These are phyloP conservation scores for Cyclura pinguis DNA, from an alignment of 2,797 vertebrate genomes.

Conservation along the genomic window DNA sequence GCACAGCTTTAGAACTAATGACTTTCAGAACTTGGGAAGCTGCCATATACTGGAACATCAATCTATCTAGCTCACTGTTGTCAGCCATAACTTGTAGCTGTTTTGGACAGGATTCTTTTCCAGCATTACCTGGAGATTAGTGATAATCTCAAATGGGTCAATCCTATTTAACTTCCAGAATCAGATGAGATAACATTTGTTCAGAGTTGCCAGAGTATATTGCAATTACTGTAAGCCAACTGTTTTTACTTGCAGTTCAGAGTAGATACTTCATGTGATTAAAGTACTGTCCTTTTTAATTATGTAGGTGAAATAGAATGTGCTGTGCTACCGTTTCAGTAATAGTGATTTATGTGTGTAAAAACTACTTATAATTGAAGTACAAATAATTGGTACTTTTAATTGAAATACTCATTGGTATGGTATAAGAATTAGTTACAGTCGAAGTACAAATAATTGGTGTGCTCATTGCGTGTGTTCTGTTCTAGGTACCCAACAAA, in stretches of 20 bases:
- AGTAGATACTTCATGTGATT: background rate
- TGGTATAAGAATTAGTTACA: too few species aligned
- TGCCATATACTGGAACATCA: background rate
- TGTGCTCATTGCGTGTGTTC: background rate
- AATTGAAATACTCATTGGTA: too few species aligned
- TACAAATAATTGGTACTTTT: too few species aligned
- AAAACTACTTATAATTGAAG: background rate
- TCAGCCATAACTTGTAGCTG: too few species aligned
- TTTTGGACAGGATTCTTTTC: too few species aligned
- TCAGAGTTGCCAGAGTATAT: too few species aligned
- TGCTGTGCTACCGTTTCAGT: background rate
- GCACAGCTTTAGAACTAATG: background rate
- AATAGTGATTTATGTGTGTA: background rate
- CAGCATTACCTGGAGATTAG: too few species aligned
- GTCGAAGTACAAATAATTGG: background rate
- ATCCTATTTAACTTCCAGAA: too few species aligned
- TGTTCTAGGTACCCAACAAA: conserved; percentile 93
- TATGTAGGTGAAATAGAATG: background rate
- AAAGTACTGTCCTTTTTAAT: background rate
- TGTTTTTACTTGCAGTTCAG: background rate
- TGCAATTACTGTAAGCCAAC: too few species aligned
- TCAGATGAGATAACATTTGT: too few species aligned
- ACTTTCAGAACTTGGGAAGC: background rate
- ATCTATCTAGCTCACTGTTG: too few species aligned
- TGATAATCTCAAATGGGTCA: too few species aligned